Evolutionary conservation across 2,113 vertebrate genomes (phyloP).

Genomic region (Eurystomus gularis): DNA sequence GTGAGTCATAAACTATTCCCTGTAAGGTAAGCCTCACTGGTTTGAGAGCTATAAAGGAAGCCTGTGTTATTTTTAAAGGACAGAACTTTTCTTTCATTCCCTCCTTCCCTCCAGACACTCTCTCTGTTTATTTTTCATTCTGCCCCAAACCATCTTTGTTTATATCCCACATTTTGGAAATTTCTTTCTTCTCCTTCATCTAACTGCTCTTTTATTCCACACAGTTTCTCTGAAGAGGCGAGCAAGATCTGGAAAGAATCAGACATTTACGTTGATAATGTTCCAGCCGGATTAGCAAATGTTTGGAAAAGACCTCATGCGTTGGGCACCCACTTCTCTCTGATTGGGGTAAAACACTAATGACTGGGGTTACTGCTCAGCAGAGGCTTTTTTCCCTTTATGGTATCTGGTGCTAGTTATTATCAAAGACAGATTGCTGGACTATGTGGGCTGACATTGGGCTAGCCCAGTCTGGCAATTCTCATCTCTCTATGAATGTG

Average conservation of each 20-base stretch:
- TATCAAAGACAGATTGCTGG: conserved; percentile 51
- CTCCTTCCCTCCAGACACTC: conserved; percentile 24
- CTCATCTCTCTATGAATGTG: conserved; percentile 2
- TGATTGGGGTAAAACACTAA: conserved; percentile 31
- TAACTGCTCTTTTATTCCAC: conserved; percentile 19
- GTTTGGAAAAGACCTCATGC: conserved; percentile 50
- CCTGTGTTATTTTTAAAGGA: conserved; percentile 30
- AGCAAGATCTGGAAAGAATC: conserved; percentile 58
- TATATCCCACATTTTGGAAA: conserved; percentile 43
- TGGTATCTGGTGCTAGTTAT: conserved; percentile 37
- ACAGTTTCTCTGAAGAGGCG: neutral
- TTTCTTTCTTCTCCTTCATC: conserved; percentile 18
- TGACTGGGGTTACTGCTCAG: conserved; percentile 7
- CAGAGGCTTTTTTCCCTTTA: conserved; percentile 17
- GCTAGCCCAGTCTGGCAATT: conserved; percentile 30
- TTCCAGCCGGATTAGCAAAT: conserved; percentile 52
- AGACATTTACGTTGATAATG: conserved; percentile 50
- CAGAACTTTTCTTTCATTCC: conserved; percentile 33
- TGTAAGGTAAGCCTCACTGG: conserved; percentile 21
- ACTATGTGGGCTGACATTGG: neutral
- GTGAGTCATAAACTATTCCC: neutral
- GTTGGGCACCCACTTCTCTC: conserved; percentile 47
- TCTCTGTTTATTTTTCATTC: conserved; percentile 51
- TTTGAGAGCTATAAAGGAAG: conserved; percentile 6
- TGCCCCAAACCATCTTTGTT: conserved; percentile 37